Base-by-base conservation (phyloP, 2,797 vertebrate genomes). In the Helicolenus hilgendorfi region DNA sequence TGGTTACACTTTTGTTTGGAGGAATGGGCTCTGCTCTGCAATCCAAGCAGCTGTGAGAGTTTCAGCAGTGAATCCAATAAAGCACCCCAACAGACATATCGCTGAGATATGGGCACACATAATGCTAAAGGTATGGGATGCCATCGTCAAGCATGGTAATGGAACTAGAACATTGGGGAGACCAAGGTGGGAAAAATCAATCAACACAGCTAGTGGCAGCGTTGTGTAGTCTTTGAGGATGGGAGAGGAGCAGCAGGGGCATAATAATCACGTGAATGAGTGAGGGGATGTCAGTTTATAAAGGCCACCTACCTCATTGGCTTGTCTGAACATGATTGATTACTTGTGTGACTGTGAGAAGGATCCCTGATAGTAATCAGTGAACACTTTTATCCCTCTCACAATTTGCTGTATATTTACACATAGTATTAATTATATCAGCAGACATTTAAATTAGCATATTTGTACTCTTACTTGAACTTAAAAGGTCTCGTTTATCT, bases 261-360 rank as follows among this genome's bases (percentile, higher is more conserved):
- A 67, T 62, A 33, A 76, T 77, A 67, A 89, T 84, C 74, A 65
- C 2, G 18, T 36, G 58, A 67, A 29, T 76, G 81, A 91, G 59
- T 68, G 62, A 85, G 64, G 20, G 9, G 27, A 72, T 86, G 84
- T 84, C 70, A 72, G 11, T 79, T 60, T 29, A 26, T 64, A 91
- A 94, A 94, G 91, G 89, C 55, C 88, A 90, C 65, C 63, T 86
- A 90, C 65, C 63, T 86, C 77, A 63, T 71, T 89, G 82, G 83
- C 72, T 80, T 64, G 72, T 73, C 56, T 68, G 70, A 71, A 59
- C 26, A 68, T 84, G 79, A 92, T 82, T 78, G 84, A 91, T 92
- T 75, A 78, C 56, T 33, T 56, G 29, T 71, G 62, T 71, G 22
- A 81, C 75, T 14, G 45, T 18, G 56, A 77, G 22, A 72, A 15